Percentiles rank a stretch among this genome's conserved stretches.
Conservation (phyloP, 2,797 vertebrate species). For the Bufotes viridis region DNA sequence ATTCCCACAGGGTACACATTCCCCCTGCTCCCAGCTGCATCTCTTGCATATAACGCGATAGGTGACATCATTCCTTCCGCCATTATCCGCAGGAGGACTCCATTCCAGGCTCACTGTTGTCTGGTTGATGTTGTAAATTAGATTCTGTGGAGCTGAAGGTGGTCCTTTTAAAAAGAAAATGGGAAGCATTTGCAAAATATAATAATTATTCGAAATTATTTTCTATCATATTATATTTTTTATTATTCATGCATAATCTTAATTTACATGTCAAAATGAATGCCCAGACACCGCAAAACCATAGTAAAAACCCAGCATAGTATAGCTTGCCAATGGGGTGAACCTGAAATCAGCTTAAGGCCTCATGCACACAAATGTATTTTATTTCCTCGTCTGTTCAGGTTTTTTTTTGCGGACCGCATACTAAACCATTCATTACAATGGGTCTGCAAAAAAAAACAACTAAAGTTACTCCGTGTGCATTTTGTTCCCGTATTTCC, state of each 20-base stretch:
- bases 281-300: not conserved
- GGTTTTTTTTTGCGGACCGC: too few relatives aligned
- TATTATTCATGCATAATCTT: not conserved
- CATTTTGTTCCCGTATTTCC: too few relatives aligned
- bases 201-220: too few relatives aligned
- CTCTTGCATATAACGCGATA: conserved; percentile 92
- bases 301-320: not conserved
- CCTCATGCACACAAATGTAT: too few relatives aligned
- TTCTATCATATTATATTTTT: not conserved
- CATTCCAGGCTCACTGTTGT: conserved; percentile 96
- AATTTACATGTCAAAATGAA: not conserved
- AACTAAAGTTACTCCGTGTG: too few relatives aligned
- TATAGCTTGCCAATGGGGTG: not conserved
- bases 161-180: conserved; percentile 82
- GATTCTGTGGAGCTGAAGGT: conserved; percentile 96
- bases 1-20: conserved; percentile 91
- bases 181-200: not conserved
- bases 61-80: conserved; percentile 93
- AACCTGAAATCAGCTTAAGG: not conserved
- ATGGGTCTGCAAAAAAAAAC: too few relatives aligned
- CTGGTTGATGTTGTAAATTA: conserved; percentile 99
- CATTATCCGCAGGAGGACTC: conserved; percentile 92
- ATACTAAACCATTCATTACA: too few relatives aligned
- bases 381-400: too few relatives aligned
- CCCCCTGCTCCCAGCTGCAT: conserved; percentile 96